Evolutionary conservation across 1,140 invertebrate species (phyloP).

Genomic region (Pachypeltis micranthus): DNA sequence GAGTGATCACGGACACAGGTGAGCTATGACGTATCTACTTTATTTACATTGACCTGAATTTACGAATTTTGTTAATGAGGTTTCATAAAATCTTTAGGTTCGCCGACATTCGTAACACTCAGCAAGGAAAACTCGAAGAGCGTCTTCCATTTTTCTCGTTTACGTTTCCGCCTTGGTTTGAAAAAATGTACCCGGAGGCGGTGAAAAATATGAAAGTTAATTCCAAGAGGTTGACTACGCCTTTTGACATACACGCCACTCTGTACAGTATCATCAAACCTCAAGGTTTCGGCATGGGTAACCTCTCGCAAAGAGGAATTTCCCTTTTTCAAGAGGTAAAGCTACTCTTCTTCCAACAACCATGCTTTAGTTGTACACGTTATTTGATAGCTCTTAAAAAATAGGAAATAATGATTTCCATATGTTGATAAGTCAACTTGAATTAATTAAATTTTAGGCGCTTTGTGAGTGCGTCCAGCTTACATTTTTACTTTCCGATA

Average conservation of each 20-base stretch:
- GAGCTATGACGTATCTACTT: too few species aligned
- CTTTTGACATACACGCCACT: conserved; percentile 69
- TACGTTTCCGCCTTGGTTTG: conserved; percentile 55
- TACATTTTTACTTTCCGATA: too few species aligned
- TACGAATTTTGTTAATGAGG: not conserved
- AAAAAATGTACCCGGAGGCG: conserved; percentile 41
- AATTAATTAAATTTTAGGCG: too few species aligned
- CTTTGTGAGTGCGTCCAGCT: too few species aligned
- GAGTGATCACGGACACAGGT: conserved; percentile 81
- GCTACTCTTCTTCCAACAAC: too few species aligned
- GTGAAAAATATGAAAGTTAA: conserved; percentile 56
- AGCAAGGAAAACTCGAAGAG: conserved; percentile 84
- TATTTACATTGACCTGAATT: too few species aligned
- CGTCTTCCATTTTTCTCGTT: conserved; percentile 74
- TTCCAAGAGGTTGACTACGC: conserved; percentile 54
- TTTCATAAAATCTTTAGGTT: conserved; percentile 43
- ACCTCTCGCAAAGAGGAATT: conserved; percentile 46
- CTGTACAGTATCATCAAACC: conserved; percentile 49
- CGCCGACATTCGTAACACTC: conserved; percentile 63
- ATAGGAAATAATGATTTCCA: too few species aligned
- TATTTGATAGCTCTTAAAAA: too few species aligned
- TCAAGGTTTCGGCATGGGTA: conserved; percentile 36
- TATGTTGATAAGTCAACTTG: too few species aligned
- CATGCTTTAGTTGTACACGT: too few species aligned
- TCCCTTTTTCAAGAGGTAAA: conserved; percentile 57